Percentiles rank a stretch among this genome's conserved stretches.
phyloP scores from a whole-genome alignment of 2,797 vertebrate species.

The Crenichthys baileyi region DNA sequence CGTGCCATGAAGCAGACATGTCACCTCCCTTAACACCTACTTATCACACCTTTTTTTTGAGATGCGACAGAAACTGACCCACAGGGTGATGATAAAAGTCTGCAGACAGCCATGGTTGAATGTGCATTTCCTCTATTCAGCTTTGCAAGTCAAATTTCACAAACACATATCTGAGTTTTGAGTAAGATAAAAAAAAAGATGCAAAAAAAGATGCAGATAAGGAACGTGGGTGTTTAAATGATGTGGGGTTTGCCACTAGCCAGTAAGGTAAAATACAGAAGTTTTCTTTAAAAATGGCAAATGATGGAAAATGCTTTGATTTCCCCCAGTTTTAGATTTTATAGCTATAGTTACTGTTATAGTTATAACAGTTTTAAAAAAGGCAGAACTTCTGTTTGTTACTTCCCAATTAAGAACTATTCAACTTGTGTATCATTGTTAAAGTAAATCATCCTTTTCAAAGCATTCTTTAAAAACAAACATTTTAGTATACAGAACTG shows the following conservation, averaged over 20 bases:
- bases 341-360: background rate
- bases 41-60: background rate
- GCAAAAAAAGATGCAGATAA: conserved; percentile 11
- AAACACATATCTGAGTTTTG: conserved; percentile 31
- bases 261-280: background rate
- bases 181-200: background rate
- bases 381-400: background rate
- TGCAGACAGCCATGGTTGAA: background rate
- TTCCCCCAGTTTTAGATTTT: background rate
- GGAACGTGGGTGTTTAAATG: conserved; percentile 35
- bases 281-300: background rate
- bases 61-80: conserved; percentile 29
- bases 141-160: conserved; percentile 61
- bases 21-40: conserved; percentile 16
- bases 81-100: conserved; percentile 7
- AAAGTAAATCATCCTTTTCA: background rate
- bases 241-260: conserved; percentile 54
- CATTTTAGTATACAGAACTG: background rate
- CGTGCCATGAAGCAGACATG: background rate
- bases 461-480: background rate
- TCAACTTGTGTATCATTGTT: background rate
- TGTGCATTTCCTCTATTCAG: conserved; percentile 54
- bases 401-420: background rate
- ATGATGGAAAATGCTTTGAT: background rate
- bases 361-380: background rate